Conservation (phyloP, 1,140 invertebrate genomes). For the Dendrolimus kikuchii region DNA sequence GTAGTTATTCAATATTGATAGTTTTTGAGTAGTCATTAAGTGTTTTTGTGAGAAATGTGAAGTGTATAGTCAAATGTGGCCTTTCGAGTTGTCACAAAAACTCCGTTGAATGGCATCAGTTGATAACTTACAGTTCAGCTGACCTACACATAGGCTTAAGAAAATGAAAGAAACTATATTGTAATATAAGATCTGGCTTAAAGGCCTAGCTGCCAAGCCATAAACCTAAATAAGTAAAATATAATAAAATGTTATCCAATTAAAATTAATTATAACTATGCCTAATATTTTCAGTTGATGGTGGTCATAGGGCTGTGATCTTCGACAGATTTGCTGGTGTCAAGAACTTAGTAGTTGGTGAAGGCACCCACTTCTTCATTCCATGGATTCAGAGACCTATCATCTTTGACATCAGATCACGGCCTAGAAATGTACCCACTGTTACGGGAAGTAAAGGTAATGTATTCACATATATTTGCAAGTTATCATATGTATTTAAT, state of each 20-base stretch:
- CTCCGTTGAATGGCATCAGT: too few relatives aligned
- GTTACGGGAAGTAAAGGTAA: slow-evolving; percentile 97
- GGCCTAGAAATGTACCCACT: slow-evolving; percentile 97
- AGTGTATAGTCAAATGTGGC: too few relatives aligned
- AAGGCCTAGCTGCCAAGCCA: too few relatives aligned
- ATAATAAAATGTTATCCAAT: neutral
- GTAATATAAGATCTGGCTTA: too few relatives aligned
- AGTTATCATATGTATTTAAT: slow-evolving; percentile 1
- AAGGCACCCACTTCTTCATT: slow-evolving; percentile 99
- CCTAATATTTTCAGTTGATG: slow-evolving; percentile 89
- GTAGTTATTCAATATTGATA: too few relatives aligned
- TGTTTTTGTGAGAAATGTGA: too few relatives aligned
- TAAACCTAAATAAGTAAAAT: neutral
- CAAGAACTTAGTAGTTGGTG: slow-evolving; percentile 93
- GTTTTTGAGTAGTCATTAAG: too few relatives aligned
- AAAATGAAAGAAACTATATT: too few relatives aligned
- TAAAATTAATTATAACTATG: neutral
- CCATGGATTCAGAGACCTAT: slow-evolving; percentile 99
- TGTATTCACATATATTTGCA: neutral
- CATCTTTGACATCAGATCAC: slow-evolving; percentile 96
- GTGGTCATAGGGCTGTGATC: slow-evolving; percentile 98
- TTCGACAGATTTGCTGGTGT: slow-evolving; percentile 98
- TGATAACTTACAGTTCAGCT: too few relatives aligned
- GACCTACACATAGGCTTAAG: too few relatives aligned
- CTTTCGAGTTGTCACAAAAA: too few relatives aligned